phyloP scores from a whole-genome alignment of 1,140 invertebrate genomes.

The Orchestia grillus region DNA sequence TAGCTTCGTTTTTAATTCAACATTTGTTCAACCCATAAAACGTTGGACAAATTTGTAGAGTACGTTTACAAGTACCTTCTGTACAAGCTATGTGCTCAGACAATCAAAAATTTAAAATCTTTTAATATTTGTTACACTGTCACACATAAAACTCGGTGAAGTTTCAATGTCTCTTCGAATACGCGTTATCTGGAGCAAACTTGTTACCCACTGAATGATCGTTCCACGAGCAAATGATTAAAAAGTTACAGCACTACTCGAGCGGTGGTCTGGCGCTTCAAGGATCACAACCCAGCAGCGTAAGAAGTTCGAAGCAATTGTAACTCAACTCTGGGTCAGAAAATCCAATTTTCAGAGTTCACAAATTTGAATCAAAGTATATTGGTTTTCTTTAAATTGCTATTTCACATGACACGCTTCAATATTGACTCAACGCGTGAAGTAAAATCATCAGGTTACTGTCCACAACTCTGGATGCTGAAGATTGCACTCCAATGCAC shows the following conservation, averaged over 20 bases:
- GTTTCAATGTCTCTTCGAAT: no score
- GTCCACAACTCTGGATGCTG: neutral
- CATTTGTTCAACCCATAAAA: neutral
- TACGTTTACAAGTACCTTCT: neutral
- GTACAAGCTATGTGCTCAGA: neutral
- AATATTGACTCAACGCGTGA: neutral
- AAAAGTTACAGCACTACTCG: neutral
- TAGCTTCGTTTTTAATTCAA: neutral
- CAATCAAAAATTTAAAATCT: neutral
- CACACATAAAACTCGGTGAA: no score
- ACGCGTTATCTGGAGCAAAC: no score
- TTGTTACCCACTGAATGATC: no score
- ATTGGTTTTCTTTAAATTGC: neutral
- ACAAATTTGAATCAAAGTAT: neutral
- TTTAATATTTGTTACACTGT: neutral
- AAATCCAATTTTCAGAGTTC: neutral
- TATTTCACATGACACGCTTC: neutral
- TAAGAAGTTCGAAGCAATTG: neutral
- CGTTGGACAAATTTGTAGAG: neutral
- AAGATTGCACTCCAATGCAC: neutral
- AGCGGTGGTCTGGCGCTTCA: neutral
- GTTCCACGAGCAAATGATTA: no score
- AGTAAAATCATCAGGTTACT: neutral
- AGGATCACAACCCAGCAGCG: neutral
- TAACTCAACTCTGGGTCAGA: neutral